phyloP scores from a whole-genome alignment of 2,888 invertebrate genomes.

The Lamellibrachia satsuma region DNA sequence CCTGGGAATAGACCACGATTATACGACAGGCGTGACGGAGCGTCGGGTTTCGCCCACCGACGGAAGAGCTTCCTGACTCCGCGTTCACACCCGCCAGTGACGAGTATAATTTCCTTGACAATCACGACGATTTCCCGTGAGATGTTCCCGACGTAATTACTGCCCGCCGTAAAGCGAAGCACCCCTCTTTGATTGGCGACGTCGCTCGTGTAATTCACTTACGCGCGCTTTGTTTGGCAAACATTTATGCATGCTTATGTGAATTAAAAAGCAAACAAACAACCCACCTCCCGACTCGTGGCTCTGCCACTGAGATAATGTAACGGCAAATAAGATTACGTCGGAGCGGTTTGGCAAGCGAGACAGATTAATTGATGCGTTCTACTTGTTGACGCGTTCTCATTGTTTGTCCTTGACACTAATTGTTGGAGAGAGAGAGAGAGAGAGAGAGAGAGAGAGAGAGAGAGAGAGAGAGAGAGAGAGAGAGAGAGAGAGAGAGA shows the following conservation, averaged over 20 bases:
- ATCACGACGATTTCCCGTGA: conserved; percentile 5
- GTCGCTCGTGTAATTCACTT: neutral
- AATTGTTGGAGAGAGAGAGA: neutral
- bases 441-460: too few relatives aligned
- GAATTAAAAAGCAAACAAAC: neutral
- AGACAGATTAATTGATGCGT: conserved; percentile 3
- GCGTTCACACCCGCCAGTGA: neutral
- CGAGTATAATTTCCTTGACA: neutral
- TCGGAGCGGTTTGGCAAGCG: conserved; percentile 10
- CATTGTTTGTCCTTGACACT: neutral
- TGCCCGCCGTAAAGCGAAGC: neutral
- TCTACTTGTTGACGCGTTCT: neutral
- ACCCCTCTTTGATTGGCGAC: neutral
- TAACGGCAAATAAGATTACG: neutral
- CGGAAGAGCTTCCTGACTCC: neutral
- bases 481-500: too few relatives aligned
- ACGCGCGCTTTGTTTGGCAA: neutral
- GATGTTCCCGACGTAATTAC: neutral
- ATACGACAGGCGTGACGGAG: neutral
- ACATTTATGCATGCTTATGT: conserved; percentile 6
- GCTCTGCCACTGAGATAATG: neutral
- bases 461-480: too few relatives aligned
- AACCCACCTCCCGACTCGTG: neutral
- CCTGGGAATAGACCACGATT: neutral
- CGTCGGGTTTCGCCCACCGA: neutral